These are phyloP conservation scores for Alaudala cheleensis DNA, from an alignment of 2,113 vertebrate genomes.

Conservation along the genomic window DNA sequence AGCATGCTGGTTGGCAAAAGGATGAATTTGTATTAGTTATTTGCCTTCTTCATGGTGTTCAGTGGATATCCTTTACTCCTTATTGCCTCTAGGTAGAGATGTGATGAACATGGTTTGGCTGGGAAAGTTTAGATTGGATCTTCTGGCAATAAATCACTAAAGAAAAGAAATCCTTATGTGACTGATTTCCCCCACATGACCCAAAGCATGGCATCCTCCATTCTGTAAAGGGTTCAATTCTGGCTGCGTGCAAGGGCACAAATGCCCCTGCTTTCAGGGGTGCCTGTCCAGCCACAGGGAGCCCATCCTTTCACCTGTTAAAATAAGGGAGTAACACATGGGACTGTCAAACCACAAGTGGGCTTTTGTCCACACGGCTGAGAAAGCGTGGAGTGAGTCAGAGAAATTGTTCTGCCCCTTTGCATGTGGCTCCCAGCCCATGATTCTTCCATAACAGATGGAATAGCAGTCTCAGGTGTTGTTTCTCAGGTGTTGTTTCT, in stretches of 20 bases:
- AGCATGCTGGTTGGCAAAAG: background rate
- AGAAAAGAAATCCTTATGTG: background rate
- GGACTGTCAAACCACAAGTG: background rate
- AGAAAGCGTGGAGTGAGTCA: background rate
- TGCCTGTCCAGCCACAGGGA: background rate
- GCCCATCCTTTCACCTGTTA: background rate
- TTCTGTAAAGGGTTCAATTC: background rate
- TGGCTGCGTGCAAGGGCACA: background rate
- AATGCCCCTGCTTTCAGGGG: background rate
- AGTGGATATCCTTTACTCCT: background rate
- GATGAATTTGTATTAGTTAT: background rate
- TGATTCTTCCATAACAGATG: background rate
- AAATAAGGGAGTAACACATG: background rate
- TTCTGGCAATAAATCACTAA: background rate
- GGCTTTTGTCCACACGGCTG: background rate
- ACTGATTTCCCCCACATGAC: background rate
- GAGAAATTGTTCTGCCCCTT: background rate
- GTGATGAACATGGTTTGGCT: background rate
- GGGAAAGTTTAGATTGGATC: background rate
- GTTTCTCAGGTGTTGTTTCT: no score
- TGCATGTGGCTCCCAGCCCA: background rate
- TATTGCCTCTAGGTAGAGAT: background rate
- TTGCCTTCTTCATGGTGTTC: background rate
- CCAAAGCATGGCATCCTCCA: background rate
- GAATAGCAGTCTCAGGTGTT: background rate